Evolutionary conservation across 2,888 invertebrate species (phyloP).

Genomic region (Xestoiulus laeticollis): DNA sequence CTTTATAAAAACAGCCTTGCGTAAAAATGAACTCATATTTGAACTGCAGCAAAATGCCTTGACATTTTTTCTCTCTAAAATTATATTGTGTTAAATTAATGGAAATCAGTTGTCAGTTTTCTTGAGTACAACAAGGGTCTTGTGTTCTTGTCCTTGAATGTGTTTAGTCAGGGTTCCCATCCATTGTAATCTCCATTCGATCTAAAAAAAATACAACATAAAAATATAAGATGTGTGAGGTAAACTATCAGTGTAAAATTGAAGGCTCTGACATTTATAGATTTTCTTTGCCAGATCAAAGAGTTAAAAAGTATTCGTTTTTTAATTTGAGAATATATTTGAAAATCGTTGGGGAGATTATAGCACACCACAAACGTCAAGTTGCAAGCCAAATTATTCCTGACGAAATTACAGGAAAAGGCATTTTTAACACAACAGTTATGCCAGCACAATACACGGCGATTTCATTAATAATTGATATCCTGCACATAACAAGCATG

Average conservation of each 20-base stretch:
- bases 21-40: neutral
- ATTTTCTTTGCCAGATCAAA: neutral
- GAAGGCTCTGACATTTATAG: neutral
- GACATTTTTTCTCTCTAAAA: neutral
- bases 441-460: neutral
- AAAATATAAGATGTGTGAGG: neutral
- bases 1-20: too few relatives aligned
- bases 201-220: neutral
- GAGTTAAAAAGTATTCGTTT: neutral
- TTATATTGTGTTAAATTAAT: neutral
- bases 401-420: conserved; percentile 2
- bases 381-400: neutral
- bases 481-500: conserved; percentile 11
- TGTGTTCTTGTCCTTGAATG: neutral
- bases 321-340: neutral
- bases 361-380: neutral
- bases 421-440: neutral
- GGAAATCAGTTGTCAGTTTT: neutral
- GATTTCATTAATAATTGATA: neutral
- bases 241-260: neutral
- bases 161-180: neutral
- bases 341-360: neutral
- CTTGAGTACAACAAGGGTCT: neutral
- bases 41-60: neutral
- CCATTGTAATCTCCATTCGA: neutral